A percentile compares a stretch with the other conserved stretches of the same genome.
phyloP scores from a whole-genome alignment of 1,140 invertebrate genomes.

The Cheumatopsyche charites region DNA sequence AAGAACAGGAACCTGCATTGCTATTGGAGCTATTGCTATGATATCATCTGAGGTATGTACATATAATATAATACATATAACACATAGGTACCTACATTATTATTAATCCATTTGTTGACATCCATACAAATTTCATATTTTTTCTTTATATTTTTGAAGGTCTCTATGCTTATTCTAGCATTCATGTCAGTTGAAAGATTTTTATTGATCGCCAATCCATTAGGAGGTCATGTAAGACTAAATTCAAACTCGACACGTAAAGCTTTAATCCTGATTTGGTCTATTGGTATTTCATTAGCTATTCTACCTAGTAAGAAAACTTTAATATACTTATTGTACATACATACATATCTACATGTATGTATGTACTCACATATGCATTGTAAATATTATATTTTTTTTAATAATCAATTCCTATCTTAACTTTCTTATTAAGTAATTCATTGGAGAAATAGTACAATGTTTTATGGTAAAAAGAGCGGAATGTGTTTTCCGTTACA shows the following conservation, averaged over 20 bases:
- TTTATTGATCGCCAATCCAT: constrained; percentile 71
- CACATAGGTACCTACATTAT: not conserved
- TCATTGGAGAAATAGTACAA: constrained; percentile 67
- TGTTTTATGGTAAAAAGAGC: constrained; percentile 72
- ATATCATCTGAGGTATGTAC: constrained; percentile 75
- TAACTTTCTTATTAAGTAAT: constrained; percentile 58
- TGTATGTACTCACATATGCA: not conserved
- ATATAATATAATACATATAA: not conserved
- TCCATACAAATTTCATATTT: not conserved
- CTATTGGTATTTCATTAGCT: constrained; percentile 67
- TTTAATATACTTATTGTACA: constrained; percentile 14
- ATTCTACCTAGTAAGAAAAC: constrained; percentile 65
- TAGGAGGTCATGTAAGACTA: constrained; percentile 65
- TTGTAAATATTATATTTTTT: not conserved
- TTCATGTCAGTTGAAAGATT: constrained; percentile 80
- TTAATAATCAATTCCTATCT: too few species aligned
- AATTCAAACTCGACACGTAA: constrained; percentile 63
- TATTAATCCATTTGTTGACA: not conserved
- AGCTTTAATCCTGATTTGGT: constrained; percentile 68
- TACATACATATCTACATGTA: constrained; percentile 21
- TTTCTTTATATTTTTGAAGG: constrained; percentile 50
- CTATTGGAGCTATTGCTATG: constrained; percentile 70
- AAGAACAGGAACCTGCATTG: constrained; percentile 69
- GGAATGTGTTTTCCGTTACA: constrained; percentile 78
- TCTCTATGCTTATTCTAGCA: constrained; percentile 74